Conservation (phyloP, 1,140 invertebrate species). For the Bradynema listronoti region DNA sequence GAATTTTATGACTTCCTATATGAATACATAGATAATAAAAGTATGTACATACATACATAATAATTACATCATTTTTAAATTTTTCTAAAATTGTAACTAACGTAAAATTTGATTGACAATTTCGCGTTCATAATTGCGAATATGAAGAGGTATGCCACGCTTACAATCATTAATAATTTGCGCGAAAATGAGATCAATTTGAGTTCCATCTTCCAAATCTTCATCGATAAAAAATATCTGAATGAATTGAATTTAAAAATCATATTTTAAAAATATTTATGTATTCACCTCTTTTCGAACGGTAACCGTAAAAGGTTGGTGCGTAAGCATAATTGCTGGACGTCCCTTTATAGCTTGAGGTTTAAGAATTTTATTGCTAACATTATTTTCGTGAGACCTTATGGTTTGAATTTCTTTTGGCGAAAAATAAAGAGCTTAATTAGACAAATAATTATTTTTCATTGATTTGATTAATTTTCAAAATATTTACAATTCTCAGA, state of each 20-base stretch:
- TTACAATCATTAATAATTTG: constrained; percentile 30
- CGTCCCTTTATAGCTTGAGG: background rate
- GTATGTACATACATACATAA: background rate
- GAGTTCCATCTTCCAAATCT: constrained; percentile 17
- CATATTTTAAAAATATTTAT: background rate
- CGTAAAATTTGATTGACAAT: constrained; percentile 22
- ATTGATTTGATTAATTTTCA: too few species aligned
- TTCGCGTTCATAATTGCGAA: constrained; percentile 35
- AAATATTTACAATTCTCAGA: too few species aligned
- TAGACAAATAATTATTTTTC: too few species aligned
- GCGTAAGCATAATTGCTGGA: constrained; percentile 12
- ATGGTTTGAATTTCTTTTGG: too few species aligned
- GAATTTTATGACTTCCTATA: constrained; percentile 24
- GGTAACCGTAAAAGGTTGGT: constrained; percentile 22
- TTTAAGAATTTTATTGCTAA: background rate
- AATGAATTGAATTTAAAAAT: background rate
- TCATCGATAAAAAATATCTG: constrained; percentile 18
- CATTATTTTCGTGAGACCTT: background rate
- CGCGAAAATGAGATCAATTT: constrained; percentile 31
- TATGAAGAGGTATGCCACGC: constrained; percentile 12
- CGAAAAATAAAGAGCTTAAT: too few species aligned
- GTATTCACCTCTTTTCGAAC: constrained; percentile 20
- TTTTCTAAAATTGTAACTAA: too few species aligned
- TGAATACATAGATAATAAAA: constrained; percentile 7
- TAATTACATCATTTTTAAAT: too few species aligned